phyloP scores from a whole-genome alignment of 2,888 invertebrate genomes.

The Tetranychus truncatus region DNA sequence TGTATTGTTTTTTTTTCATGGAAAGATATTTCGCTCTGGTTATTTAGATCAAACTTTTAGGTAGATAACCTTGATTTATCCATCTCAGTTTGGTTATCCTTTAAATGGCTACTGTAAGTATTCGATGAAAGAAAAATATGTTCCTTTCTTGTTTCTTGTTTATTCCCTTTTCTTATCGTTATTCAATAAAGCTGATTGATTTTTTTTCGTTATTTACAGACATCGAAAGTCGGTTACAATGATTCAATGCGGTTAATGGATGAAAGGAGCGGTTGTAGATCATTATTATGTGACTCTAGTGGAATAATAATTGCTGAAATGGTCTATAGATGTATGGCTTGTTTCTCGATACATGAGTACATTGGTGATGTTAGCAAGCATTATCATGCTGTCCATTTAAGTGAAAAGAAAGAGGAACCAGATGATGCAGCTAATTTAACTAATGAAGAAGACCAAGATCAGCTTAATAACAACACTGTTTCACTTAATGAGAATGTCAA shows the following conservation, averaged over 20 bases:
- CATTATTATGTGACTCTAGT: slow-evolving; percentile 16
- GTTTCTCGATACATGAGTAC: slow-evolving; percentile 9
- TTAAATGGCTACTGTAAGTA: not conserved
- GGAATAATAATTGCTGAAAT: slow-evolving; percentile 18
- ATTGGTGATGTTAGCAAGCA: slow-evolving; percentile 13
- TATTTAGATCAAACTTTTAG: too few species aligned
- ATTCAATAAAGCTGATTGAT: too few species aligned
- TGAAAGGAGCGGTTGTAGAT: slow-evolving; percentile 12
- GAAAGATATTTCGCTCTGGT: too few species aligned
- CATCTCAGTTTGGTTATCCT: not conserved
- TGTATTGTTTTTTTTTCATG: too few species aligned
- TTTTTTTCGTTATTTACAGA: not conserved
- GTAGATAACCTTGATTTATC: not conserved
- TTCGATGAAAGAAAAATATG: not conserved
- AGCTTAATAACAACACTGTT: not conserved
- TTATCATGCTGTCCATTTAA: slow-evolving; percentile 13
- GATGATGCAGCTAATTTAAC: not conserved
- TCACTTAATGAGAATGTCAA: not conserved
- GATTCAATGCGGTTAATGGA: not conserved
- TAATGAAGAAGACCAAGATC: not conserved
- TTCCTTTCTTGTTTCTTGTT: not conserved
- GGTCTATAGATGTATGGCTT: slow-evolving; percentile 16
- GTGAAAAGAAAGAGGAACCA: not conserved
- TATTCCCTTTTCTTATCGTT: too few species aligned
- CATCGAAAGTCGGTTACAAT: not conserved